These are phyloP conservation scores for Tragelaphus strepsiceros DNA, from an alignment of 2,113 vertebrate species.

Conservation along the genomic window DNA sequence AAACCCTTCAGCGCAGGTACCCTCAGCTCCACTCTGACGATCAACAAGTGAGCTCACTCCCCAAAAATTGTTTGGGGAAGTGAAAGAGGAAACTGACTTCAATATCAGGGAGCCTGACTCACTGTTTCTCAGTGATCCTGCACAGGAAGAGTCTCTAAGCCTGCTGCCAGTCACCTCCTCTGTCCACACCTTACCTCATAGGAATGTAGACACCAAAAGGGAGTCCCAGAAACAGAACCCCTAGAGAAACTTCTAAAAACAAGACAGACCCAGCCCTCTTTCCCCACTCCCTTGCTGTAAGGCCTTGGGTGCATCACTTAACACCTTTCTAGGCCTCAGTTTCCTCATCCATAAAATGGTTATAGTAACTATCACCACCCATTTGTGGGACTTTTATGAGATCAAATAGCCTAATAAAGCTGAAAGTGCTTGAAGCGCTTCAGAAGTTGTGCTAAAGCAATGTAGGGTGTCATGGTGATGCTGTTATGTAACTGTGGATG, in stretches of 20 bases:
- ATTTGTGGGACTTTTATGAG: slow-evolving; percentile 62
- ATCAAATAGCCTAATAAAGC: slow-evolving; percentile 50
- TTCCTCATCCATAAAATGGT: slow-evolving; percentile 58
- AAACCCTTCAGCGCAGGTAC: background rate
- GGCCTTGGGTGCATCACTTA: background rate
- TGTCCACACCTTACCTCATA: slow-evolving; percentile 18
- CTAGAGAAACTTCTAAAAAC: background rate
- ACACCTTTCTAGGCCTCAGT: slow-evolving; percentile 30
- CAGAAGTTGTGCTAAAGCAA: background rate
- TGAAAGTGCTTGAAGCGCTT: background rate
- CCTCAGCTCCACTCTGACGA: background rate
- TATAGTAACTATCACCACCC: slow-evolving; percentile 10
- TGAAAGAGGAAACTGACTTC: slow-evolving; percentile 55
- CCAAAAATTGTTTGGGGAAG: slow-evolving; percentile 59
- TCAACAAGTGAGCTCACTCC: background rate
- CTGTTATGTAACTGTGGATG: background rate
- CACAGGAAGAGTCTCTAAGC: slow-evolving; percentile 3
- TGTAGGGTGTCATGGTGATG: background rate
- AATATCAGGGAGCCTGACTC: slow-evolving; percentile 52
- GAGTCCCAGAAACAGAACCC: background rate
- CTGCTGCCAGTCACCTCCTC: slow-evolving; percentile 25
- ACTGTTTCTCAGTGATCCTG: slow-evolving; percentile 42
- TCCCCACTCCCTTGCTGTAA: background rate
- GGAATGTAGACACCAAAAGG: slow-evolving; percentile 38
- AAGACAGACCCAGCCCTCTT: background rate